These are phyloP conservation scores for Psephotus haematonotus DNA, from an alignment of 2,113 vertebrate species.

Conservation along the genomic window DNA sequence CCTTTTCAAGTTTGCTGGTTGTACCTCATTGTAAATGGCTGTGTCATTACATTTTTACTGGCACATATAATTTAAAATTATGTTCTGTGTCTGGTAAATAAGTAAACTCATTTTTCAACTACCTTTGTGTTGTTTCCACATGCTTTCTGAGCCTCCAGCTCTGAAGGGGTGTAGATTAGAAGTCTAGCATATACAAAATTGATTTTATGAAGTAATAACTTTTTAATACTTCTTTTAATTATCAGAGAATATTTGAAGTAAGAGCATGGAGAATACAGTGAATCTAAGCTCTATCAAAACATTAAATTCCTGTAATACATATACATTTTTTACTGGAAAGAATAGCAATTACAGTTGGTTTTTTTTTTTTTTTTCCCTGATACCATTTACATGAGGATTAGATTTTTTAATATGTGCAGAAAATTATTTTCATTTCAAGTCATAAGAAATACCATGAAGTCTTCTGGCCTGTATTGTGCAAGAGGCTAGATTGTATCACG, in stretches of 20 bases:
- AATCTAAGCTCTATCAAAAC: background rate
- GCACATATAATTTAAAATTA: background rate
- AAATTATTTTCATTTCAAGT: background rate
- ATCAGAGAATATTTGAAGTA: background rate
- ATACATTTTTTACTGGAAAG: background rate
- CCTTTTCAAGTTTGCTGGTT: background rate
- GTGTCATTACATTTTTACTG: background rate
- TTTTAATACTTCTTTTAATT: background rate
- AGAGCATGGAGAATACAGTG: background rate
- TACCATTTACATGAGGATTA: background rate
- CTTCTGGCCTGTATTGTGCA: background rate
- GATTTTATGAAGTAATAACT: background rate
- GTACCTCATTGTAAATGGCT: background rate
- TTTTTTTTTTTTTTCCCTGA: background rate
- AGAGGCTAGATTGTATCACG: background rate
- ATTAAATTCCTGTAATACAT: background rate
- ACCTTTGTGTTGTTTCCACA: background rate
- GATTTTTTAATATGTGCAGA: background rate
- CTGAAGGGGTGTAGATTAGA: background rate
- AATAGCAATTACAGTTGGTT: background rate
- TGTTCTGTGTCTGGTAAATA: background rate
- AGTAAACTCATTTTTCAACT: background rate
- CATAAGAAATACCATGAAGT: background rate
- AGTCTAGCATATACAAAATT: background rate
- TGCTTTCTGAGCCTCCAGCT: background rate